A percentile compares a stretch with the other conserved stretches of the same genome.
These are phyloP conservation scores for Bambusicola thoracicus DNA, from an alignment of 2,113 vertebrate species.

Conservation along the genomic window DNA sequence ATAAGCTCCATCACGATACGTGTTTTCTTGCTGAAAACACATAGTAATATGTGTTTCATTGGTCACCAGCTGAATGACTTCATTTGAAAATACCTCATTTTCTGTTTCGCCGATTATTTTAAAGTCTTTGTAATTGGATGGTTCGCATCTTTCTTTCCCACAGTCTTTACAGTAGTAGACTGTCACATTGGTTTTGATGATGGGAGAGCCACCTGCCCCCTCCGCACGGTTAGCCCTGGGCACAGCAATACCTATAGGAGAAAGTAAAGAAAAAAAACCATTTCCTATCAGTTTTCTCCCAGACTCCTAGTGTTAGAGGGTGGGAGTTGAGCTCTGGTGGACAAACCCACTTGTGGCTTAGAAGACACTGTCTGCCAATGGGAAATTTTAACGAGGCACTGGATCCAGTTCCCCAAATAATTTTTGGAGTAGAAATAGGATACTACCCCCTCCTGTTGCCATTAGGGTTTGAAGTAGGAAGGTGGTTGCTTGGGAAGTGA, in stretches of 20 bases:
- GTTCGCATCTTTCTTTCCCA: accelerated
- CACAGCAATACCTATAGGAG: neutral
- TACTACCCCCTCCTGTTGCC: neutral
- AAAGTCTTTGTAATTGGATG: accelerated
- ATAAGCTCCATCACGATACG: neutral
- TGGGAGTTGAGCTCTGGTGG: neutral
- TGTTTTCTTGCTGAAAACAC: neutral
- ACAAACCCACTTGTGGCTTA: neutral
- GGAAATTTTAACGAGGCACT: neutral
- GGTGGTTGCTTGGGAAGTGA: neutral
- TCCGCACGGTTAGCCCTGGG: accelerated
- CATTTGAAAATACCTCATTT: accelerated
- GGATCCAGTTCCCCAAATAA: neutral
- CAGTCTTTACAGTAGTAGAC: neutral
- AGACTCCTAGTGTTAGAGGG: neutral
- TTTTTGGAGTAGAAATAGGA: neutral
- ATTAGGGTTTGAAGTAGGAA: neutral
- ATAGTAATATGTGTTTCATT: accelerated
- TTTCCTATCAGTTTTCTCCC: neutral
- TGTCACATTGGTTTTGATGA: accelerated
- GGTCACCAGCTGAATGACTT: accelerated
- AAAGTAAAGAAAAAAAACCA: neutral
- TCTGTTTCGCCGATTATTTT: accelerated
- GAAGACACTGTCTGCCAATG: neutral
- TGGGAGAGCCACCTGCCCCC: accelerated